phyloP scores from a whole-genome alignment of 2,888 invertebrate genomes.

The Malthinus seriepunctatus region DNA sequence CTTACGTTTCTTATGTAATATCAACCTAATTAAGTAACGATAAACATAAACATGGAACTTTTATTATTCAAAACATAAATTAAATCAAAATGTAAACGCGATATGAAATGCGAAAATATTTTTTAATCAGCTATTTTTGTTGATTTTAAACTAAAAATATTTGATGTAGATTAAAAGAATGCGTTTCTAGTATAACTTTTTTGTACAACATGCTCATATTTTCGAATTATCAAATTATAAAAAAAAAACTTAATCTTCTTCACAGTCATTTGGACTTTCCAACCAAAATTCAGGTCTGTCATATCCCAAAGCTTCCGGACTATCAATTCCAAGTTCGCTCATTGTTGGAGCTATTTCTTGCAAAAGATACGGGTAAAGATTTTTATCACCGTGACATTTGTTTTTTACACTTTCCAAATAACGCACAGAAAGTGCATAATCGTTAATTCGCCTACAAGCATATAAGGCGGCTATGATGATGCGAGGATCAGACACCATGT shows the following conservation, averaged over 20 bases:
- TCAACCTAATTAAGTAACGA: too few relatives aligned
- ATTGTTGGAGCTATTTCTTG: constrained; percentile 91
- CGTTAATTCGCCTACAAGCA: constrained; percentile 68
- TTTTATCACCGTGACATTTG: constrained; percentile 78
- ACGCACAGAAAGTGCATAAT: constrained; percentile 66
- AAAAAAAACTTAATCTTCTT: background rate
- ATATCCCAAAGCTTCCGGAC: constrained; percentile 93
- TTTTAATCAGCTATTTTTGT: too few relatives aligned
- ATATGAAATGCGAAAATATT: too few relatives aligned
- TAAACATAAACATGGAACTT: too few relatives aligned
- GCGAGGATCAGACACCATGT: constrained; percentile 64
- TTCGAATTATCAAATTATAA: too few relatives aligned
- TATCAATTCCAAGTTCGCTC: constrained; percentile 88
- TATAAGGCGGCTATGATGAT: constrained; percentile 62
- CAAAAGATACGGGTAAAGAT: constrained; percentile 84
- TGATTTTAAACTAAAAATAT: too few relatives aligned
- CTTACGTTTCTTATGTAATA: too few relatives aligned
- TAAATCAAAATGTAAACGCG: too few relatives aligned
- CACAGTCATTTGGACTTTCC: constrained; percentile 66
- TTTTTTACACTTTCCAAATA: constrained; percentile 89
- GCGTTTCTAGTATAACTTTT: too few relatives aligned
- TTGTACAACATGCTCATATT: too few relatives aligned
- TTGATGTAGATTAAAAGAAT: too few relatives aligned
- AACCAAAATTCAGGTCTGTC: constrained; percentile 94
- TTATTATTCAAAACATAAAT: too few relatives aligned